Evolutionary conservation across 2,113 vertebrate species (phyloP).

Genomic region (Clarias magur): DNA sequence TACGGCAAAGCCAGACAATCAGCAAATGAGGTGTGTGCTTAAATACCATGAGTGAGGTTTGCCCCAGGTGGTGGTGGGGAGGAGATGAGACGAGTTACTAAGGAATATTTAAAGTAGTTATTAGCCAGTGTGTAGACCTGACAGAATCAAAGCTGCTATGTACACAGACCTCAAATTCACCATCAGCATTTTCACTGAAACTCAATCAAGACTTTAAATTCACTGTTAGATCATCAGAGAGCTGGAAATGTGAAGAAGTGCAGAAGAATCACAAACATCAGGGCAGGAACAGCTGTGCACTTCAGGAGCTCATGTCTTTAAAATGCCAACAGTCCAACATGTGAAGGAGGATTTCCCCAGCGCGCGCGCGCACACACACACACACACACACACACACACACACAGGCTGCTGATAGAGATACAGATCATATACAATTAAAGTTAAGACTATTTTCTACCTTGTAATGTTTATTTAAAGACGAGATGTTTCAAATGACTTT

Average conservation of each 20-base stretch:
- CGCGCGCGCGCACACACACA: neutral
- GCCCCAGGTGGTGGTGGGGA: neutral
- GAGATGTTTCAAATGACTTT: conserved; percentile 79
- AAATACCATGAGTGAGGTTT: neutral
- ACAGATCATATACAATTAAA: conserved; percentile 85
- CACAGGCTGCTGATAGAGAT: conserved; percentile 88
- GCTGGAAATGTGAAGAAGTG: neutral
- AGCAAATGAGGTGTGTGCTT: neutral
- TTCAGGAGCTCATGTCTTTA: neutral
- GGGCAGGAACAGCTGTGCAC: neutral
- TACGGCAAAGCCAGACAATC: neutral
- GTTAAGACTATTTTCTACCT: conserved; percentile 92
- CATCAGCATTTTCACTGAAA: neutral
- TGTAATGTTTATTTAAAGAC: conserved; percentile 91
- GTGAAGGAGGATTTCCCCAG: neutral
- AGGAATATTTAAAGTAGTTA: neutral
- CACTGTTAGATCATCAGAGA: neutral
- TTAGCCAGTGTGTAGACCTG: neutral
- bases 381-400: conserved; percentile 59
- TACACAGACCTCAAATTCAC: neutral
- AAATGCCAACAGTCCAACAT: neutral
- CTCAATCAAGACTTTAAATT: neutral
- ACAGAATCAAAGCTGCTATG: neutral
- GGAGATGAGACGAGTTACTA: neutral
- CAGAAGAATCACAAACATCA: neutral